Percentiles rank a stretch among this genome's conserved stretches.
These are phyloP conservation scores for Oncorhynchus mykiss DNA, from an alignment of 2,113 vertebrate species.

Conservation along the genomic window DNA sequence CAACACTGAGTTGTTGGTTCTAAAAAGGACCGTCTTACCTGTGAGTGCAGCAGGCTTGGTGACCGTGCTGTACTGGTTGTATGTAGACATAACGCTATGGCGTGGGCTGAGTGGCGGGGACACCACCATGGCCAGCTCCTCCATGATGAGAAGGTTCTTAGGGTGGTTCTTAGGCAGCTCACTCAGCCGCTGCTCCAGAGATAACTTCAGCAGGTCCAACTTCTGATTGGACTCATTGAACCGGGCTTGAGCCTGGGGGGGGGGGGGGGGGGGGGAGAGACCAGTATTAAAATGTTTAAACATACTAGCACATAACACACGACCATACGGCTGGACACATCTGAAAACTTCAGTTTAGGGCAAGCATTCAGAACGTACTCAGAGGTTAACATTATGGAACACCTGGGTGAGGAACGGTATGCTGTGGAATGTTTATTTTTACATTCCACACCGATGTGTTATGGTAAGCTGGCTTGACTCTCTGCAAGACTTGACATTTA, in stretches of 20 bases:
- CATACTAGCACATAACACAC: not conserved
- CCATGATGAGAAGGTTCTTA: slow-evolving; percentile 85
- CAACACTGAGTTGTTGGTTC: not conserved
- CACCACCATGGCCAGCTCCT: slow-evolving; percentile 81
- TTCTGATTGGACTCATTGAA: slow-evolving; percentile 92
- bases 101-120: slow-evolving; percentile 84
- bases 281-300: not conserved
- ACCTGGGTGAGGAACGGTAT: not conserved
- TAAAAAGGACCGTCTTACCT: slow-evolving; percentile 60
- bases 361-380: too few relatives aligned
- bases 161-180: slow-evolving; percentile 88
- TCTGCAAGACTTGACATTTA: not conserved
- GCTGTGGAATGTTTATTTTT: not conserved
- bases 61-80: slow-evolving; percentile 86
- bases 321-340: too few relatives aligned
- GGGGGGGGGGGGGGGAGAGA: too few relatives aligned
- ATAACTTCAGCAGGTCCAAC: slow-evolving; percentile 86
- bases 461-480: not conserved
- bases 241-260: slow-evolving; percentile 78
- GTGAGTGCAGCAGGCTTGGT: slow-evolving; percentile 89
- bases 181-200: slow-evolving; percentile 85
- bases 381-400: too few relatives aligned
- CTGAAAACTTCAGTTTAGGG: too few relatives aligned
- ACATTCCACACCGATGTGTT: slow-evolving; percentile 14
- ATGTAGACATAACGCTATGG: slow-evolving; percentile 83